Percentiles rank a stretch among this genome's conserved stretches.
Evolutionary conservation across 2,113 vertebrate species (phyloP).

Genomic region (Macrotis lagotis): DNA sequence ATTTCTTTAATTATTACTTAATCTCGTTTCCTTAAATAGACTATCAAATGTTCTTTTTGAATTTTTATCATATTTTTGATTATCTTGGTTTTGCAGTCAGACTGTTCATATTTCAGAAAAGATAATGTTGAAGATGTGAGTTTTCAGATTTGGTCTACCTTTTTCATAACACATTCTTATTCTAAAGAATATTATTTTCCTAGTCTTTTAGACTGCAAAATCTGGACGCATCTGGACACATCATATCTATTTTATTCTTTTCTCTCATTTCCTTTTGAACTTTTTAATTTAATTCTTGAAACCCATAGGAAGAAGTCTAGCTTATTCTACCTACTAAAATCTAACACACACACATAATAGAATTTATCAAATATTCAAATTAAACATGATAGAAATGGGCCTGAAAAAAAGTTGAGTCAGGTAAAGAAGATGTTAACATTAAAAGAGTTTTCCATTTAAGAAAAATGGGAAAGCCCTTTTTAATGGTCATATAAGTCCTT

Average conservation of each 20-base stretch:
- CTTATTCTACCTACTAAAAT: not conserved
- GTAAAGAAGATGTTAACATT: not conserved
- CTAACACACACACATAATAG: not conserved
- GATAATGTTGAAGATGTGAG: slow-evolving; percentile 9
- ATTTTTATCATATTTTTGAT: slow-evolving; percentile 50
- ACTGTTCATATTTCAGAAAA: slow-evolving; percentile 2
- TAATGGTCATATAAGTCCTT: not conserved
- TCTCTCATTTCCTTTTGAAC: not conserved
- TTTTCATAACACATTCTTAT: slow-evolving; percentile 6
- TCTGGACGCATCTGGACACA: not conserved
- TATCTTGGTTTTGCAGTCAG: slow-evolving; percentile 33
- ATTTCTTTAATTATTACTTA: slow-evolving; percentile 36
- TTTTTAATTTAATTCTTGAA: slow-evolving; percentile 8
- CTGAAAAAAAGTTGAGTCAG: not conserved
- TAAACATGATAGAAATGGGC: not conserved
- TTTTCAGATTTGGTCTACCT: slow-evolving; percentile 4
- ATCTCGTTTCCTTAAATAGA: slow-evolving; percentile 44
- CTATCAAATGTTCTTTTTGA: slow-evolving; percentile 35
- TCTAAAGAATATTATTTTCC: not conserved
- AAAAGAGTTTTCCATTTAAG: not conserved
- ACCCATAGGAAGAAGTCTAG: not conserved
- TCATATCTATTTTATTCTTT: not conserved
- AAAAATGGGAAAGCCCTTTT: not conserved
- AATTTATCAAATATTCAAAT: not conserved
- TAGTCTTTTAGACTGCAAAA: not conserved